Evolutionary conservation across 2,113 vertebrate genomes (phyloP), one percentile per base, ranked within the genome.

Genomic region (Tursiops truncatus): DNA sequence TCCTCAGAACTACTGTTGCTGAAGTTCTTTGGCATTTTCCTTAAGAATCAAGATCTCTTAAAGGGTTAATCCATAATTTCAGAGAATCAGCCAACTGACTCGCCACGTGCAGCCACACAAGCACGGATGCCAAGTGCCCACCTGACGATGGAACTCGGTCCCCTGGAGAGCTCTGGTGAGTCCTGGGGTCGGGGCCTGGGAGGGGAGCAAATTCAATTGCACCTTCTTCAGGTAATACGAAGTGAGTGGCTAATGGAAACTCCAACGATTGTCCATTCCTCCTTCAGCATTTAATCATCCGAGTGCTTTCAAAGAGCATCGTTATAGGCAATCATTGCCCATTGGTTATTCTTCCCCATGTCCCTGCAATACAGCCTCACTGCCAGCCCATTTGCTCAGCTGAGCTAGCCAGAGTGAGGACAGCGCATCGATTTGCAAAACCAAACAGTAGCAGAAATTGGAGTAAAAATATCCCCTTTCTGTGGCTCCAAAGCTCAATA

Each of bases 61-160:
- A 6, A 82, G 20, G 3, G 4, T 47, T 25, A 13, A 14, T 33
- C 23, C 36, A 2, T 10, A 31, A 31, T 36, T 81, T 47, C 68
- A 58, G 23, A 53, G 63, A 47, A 47, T 10, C 4, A 17, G 44
- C 10, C 2, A 6, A 28, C 62, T n/a, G 20, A 18, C 7, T 12
- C 20, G 10, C 3, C 70, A 36, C 74, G 3, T 7, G 6, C 2
- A 25, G 20, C 58, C 2, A 6, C 2, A 53, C 53, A 53, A 53
- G 53, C 15, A 6, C 1, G 6, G 44, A 14, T 0, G n/a, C 17
- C 25, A 3, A 1, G 9, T 0, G 0, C 50, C 38, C 5, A 23
- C 80, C 84, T 50, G 76, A 53, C 1, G 18, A 8, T 2, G 17
- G 33, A 12, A 26, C 41, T 3, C 26, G 20, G 0, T 10, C 31